These are phyloP conservation scores for Eremophila alpestris DNA, from an alignment of 2,797 vertebrate species.

Conservation along the genomic window DNA sequence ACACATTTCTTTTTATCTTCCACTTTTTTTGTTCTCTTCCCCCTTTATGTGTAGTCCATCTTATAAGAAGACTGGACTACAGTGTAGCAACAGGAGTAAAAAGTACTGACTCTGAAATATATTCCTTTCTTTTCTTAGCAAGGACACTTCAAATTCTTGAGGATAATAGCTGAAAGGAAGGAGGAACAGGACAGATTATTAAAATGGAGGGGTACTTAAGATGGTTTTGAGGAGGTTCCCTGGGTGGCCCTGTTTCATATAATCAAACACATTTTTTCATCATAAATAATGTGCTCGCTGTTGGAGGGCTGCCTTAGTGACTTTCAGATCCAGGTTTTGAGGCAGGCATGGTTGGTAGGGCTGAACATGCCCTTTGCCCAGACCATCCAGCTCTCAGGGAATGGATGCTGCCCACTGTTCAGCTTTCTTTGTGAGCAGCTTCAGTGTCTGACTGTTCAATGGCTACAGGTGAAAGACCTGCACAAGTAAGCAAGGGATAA, in stretches of 20 bases:
- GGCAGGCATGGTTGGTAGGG: neutral
- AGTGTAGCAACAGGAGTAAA: neutral
- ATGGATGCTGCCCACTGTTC: rapidly evolving
- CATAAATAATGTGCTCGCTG: neutral
- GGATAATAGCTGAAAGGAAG: neutral
- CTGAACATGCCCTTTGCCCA: neutral
- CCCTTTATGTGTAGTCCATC: neutral
- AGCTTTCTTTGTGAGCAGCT: neutral
- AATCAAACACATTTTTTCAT: neutral
- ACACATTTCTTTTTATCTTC: neutral
- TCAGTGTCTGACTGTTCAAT: neutral
- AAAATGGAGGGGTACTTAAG: neutral
- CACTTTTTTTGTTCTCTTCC: neutral
- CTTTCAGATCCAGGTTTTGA: neutral
- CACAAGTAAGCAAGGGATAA: neutral
- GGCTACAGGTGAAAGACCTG: neutral
- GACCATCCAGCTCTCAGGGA: neutral
- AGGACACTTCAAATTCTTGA: neutral
- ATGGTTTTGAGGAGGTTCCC: neutral
- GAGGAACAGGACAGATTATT: neutral
- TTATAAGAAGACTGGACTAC: neutral
- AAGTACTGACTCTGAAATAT: neutral
- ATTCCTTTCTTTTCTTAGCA: neutral
- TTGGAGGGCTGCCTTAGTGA: neutral
- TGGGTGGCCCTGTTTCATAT: neutral